Percentiles rank a stretch among this genome's conserved stretches.
Conservation (phyloP, 1,140 invertebrate genomes). For the Hydropsyche tenuis region DNA sequence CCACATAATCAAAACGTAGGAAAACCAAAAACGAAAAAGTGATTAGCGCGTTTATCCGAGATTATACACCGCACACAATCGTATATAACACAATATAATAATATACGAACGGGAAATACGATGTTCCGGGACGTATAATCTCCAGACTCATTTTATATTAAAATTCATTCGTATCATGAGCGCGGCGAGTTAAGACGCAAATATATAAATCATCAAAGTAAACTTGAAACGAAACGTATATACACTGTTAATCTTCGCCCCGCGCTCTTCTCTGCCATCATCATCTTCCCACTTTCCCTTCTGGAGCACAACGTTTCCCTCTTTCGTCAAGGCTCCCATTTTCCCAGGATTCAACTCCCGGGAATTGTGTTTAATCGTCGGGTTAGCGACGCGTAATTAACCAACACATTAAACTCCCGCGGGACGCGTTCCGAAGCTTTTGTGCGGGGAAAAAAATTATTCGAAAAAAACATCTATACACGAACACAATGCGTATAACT, state of each 20-base stretch:
- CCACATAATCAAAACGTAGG: too few relatives aligned
- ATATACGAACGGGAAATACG: constrained; percentile 19
- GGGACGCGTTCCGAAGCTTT: too few relatives aligned
- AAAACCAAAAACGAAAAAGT: too few relatives aligned
- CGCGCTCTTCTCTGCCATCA: not conserved
- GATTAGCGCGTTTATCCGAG: too few relatives aligned
- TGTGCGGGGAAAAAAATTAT: too few relatives aligned
- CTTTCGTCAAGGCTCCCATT: too few relatives aligned
- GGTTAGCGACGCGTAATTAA: constrained; percentile 25
- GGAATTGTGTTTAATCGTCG: constrained; percentile 26
- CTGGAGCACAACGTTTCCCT: too few relatives aligned
- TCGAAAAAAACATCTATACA: too few relatives aligned
- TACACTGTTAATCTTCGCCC: constrained; percentile 12
- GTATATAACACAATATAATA: too few relatives aligned
- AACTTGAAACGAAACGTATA: constrained; percentile 20
- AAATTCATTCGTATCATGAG: constrained; percentile 22
- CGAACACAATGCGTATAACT: too few relatives aligned
- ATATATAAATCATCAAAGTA: constrained; percentile 28
- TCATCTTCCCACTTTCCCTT: too few relatives aligned
- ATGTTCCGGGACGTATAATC: constrained; percentile 12
- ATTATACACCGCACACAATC: too few relatives aligned
- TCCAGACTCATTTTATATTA: constrained; percentile 25
- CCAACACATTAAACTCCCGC: not conserved
- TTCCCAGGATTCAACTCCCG: not conserved
- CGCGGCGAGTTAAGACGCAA: constrained; percentile 6